A percentile compares a stretch with the other conserved stretches of the same genome.
These are phyloP conservation scores for Cotesia glomerata DNA, from an alignment of 1,140 invertebrate genomes.

Conservation along the genomic window DNA sequence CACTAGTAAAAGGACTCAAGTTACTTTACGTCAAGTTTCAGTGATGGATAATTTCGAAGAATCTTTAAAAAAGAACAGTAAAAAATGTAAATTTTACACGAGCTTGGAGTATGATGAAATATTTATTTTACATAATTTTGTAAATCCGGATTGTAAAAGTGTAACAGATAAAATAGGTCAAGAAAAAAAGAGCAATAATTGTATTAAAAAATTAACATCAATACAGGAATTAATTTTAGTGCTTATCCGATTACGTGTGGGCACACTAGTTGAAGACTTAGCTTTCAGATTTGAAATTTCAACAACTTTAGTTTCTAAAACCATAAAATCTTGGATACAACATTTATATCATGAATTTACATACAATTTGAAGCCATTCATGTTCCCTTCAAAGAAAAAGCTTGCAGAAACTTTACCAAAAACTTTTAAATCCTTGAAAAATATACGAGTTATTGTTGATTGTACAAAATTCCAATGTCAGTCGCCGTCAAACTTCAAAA, in stretches of 20 bases:
- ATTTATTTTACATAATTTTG: conserved; percentile 8
- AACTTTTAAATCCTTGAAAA: conserved; percentile 29
- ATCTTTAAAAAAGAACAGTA: not conserved
- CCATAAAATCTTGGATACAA: conserved; percentile 24
- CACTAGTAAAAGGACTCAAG: conserved; percentile 22
- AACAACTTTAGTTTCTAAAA: conserved; percentile 17
- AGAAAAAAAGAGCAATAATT: not conserved
- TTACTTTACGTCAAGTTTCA: conserved; percentile 11
- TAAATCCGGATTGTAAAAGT: conserved; percentile 15
- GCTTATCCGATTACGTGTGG: conserved; percentile 17
- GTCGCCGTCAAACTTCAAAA: conserved; percentile 34
- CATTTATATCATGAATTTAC: conserved; percentile 32
- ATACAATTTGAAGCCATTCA: conserved; percentile 20
- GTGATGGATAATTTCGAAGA: conserved; percentile 22
- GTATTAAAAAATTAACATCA: conserved; percentile 16
- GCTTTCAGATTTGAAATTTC: conserved; percentile 28
- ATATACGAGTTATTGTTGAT: conserved; percentile 34
- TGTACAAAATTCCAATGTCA: conserved; percentile 34
- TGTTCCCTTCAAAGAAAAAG: conserved; percentile 29
- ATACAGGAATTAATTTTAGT: conserved; percentile 32
- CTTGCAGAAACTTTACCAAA: conserved; percentile 19
- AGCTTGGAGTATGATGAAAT: conserved; percentile 12
- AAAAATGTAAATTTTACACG: conserved; percentile 15
- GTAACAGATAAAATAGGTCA: conserved; percentile 2
- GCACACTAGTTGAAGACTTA: conserved; percentile 21